A percentile compares a stretch with the other conserved stretches of the same genome.
Evolutionary conservation across 2,113 vertebrate species (phyloP).

Genomic region (Phainopepla nitens): DNA sequence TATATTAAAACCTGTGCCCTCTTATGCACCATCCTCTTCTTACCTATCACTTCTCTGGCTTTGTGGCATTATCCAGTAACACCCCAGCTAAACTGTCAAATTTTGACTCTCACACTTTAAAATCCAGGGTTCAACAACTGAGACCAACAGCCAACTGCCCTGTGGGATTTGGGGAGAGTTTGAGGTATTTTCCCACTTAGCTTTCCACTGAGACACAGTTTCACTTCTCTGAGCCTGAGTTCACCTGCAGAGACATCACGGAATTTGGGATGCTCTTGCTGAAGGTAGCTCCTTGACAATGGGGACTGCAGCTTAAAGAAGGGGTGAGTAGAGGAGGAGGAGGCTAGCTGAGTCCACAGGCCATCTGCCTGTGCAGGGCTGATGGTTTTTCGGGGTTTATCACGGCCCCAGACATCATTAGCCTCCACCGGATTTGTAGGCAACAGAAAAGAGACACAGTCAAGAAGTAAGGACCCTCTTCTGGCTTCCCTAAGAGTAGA

Average conservation of each 20-base stretch:
- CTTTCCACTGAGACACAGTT: not conserved
- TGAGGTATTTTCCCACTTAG: not conserved
- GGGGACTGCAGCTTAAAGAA: not conserved
- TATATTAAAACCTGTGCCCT: not conserved
- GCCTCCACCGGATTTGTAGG: not conserved
- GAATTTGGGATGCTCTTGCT: not conserved
- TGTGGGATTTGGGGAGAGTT: accelerated
- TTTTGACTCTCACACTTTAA: not conserved
- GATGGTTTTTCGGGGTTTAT: not conserved
- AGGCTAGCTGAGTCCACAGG: not conserved
- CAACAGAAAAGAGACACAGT: not conserved
- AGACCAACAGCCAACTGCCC: accelerated
- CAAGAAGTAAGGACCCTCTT: not conserved
- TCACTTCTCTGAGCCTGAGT: not conserved
- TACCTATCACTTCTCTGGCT: not conserved
- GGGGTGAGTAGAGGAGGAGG: not conserved
- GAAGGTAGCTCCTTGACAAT: not conserved
- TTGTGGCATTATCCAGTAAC: not conserved
- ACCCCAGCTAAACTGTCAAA: not conserved
- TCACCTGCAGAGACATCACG: not conserved
- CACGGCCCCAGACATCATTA: not conserved
- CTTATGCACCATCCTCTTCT: not conserved
- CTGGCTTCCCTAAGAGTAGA: not conserved
- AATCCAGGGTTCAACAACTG: not conserved
- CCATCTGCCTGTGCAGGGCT: not conserved